Base-by-base conservation (phyloP, 2,113 vertebrate genomes). In the Chinchilla lanigera region DNA sequence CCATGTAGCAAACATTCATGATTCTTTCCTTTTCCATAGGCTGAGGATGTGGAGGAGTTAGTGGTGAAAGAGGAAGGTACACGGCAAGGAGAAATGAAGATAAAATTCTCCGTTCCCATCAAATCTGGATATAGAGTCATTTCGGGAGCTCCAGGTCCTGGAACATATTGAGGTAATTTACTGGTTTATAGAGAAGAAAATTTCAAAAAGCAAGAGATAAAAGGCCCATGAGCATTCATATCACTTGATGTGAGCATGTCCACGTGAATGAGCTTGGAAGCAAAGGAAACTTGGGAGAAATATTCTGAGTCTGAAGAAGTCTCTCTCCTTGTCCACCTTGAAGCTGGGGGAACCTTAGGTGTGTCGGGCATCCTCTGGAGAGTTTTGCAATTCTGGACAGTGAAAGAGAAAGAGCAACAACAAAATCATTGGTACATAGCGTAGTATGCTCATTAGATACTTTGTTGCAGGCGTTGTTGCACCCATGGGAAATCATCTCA, bases 11-110 rank as follows among this genome's bases (percentile, higher is more conserved):
- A 30, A 92, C 47, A 30, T 61, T 85, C 50, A 56, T 77, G 24
- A 12, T 0, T 4, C 4, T 81, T 60, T 91, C 20, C 61, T 24
- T 88, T 16, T 16, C 0, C 1, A 28, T 13, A 12, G 5, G 16
- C 3, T 38, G 24, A 65, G 19, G 3, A 38, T 5, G 3, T 4
- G 20, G 22, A 33, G 0, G 22, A 1, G 24, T 60, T 19, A 11
- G 8, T 9, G 24, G 11, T 4, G 3, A 12, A 35, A 30, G 13
- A 47, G 30, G 60, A 2, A 56, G 38, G 33, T 7, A 3, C 22
- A 5, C 1, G 26, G n/a, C 20, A 38, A 8, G 24, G 0, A 20
- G 19, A 75, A 75, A 75, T 75, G 41, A 24, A 44, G 4, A n/a
- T 58, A 4, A 61, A 54, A 54, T 11, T 33, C 9, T 73, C 33